Percentiles rank a stretch among this genome's conserved stretches.
Evolutionary conservation across 2,888 invertebrate species (phyloP).

Genomic region (Chalcosyrphus nemorum): DNA sequence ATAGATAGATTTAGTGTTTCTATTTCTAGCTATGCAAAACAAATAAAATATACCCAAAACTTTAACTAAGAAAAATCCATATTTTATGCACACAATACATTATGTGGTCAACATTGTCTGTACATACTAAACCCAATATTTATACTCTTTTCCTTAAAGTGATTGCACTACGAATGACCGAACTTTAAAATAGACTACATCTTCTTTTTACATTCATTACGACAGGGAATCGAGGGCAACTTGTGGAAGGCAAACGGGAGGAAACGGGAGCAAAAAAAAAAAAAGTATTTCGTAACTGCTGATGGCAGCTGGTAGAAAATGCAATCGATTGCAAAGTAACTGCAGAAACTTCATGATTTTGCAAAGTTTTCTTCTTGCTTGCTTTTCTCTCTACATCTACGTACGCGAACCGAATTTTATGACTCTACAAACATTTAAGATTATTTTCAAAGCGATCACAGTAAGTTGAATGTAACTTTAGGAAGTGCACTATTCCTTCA

Average conservation of each 20-base stretch:
- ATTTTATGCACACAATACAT: background rate
- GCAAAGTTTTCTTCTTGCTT: conserved; percentile 30
- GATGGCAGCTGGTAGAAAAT: conserved; percentile 39
- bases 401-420: background rate
- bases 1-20: too few relatives aligned
- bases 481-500: background rate
- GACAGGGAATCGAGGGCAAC: conserved; percentile 7
- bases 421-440: background rate
- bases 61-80: too few relatives aligned
- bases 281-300: conserved; percentile 11
- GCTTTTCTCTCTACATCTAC: background rate
- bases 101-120: background rate
- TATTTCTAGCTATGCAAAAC: too few relatives aligned
- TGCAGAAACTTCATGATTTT: conserved; percentile 36
- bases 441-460: background rate
- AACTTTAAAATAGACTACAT: background rate
- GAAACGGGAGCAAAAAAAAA: too few relatives aligned
- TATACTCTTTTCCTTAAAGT: background rate
- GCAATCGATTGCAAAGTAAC: conserved; percentile 46
- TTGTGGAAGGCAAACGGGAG: background rate
- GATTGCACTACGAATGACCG: background rate
- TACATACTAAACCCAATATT: too few relatives aligned
- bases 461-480: background rate
- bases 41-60: too few relatives aligned
- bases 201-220: background rate